Evolutionary conservation across 2,888 invertebrate genomes (phyloP), one percentile per base, ranked within the genome.

Genomic region (Trichogramma dendrolimi): DNA sequence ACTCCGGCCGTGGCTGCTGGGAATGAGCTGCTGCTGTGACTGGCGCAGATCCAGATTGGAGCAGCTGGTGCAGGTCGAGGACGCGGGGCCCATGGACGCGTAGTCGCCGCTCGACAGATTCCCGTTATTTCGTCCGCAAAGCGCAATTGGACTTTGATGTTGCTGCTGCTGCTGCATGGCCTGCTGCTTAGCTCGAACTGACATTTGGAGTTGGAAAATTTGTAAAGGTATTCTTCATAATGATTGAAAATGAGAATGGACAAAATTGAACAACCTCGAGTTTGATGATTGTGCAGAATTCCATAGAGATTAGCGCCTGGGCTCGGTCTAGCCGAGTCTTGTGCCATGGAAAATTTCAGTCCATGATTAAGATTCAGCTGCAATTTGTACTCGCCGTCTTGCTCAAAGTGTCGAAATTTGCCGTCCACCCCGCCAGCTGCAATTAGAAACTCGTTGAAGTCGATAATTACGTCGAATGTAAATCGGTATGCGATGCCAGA

Each of bases 321-420:
- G 39, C 7, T 39, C 40, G 42, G 52, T 10, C 52, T 56, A 46
- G n/a, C 49, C 47, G 41, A 61, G 7, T 47, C 60, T 70, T 84
- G 84, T 27, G 84, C 84, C 65, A 85, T 81, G 6, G 85, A 85
- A 73, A 85, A 84, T 70, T 85, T 81, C 59, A 83, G 81, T 55
- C 82, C 82, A 46, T 81, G 80, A 65, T 79, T 78, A 67, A 81
- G 77, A 62, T 80, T 77, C 67, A 77, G 71, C 61, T 76, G 77
- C 58, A 78, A 70, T 66, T 77, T 78, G 71, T 79, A 75, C 63
- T 80, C 77, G 46, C 74, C 71, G 63, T 77, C 79, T 63, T 77
- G 76, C 63, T 79, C 81, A 71, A 84, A 84, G 52, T 83, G 83
- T 27, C 85, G 79, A 72, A 85, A 85, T 69, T 84, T 85, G n/a